phyloP scores from a whole-genome alignment of 2,113 vertebrate genomes.

The Pagrus major region DNA sequence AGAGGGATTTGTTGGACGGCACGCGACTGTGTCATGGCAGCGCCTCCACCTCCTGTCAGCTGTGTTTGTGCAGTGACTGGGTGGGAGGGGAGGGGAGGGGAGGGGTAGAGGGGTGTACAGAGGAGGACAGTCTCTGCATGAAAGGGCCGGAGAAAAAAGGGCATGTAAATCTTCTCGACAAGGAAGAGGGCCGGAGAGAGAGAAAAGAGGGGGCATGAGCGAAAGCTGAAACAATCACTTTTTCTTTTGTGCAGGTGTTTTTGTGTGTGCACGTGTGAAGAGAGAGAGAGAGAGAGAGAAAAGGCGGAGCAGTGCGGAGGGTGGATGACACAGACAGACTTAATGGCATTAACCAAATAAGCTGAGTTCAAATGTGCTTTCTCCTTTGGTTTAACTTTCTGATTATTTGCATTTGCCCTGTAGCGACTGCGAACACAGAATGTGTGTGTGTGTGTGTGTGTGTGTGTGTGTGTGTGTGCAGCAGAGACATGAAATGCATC shows the following conservation, averaged over 20 bases:
- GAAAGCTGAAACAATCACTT: slow-evolving; percentile 78
- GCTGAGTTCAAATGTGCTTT: slow-evolving; percentile 63
- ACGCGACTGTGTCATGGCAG: slow-evolving; percentile 78
- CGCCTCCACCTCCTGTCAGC: slow-evolving; percentile 79
- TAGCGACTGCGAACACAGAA: slow-evolving; percentile 24
- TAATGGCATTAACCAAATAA: slow-evolving; percentile 80
- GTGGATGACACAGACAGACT: slow-evolving; percentile 58
- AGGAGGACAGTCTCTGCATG: slow-evolving; percentile 51
- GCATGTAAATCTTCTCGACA: slow-evolving; percentile 78
- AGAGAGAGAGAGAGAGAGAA: slow-evolving; percentile 8
- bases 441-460: slow-evolving; percentile 30
- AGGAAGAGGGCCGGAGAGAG: slow-evolving; percentile 48
- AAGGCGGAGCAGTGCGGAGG: slow-evolving; percentile 23
- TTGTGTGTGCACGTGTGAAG: slow-evolving; percentile 47
- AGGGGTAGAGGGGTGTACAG: slow-evolving; percentile 9
- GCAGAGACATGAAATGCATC: neutral
- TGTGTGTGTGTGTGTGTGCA: neutral
- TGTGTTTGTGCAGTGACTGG: slow-evolving; percentile 81
- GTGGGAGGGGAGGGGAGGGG: slow-evolving; percentile 3
- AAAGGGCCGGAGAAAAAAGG: slow-evolving; percentile 51
- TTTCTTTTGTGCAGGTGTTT: slow-evolving; percentile 77
- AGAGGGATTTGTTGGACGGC: slow-evolving; percentile 80
- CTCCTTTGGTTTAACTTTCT: slow-evolving; percentile 71
- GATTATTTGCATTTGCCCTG: slow-evolving; percentile 77
- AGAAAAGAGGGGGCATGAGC: slow-evolving; percentile 45